Conservation (phyloP, 1,140 invertebrate species). For the Pseudomyrmex dendroicus region DNA sequence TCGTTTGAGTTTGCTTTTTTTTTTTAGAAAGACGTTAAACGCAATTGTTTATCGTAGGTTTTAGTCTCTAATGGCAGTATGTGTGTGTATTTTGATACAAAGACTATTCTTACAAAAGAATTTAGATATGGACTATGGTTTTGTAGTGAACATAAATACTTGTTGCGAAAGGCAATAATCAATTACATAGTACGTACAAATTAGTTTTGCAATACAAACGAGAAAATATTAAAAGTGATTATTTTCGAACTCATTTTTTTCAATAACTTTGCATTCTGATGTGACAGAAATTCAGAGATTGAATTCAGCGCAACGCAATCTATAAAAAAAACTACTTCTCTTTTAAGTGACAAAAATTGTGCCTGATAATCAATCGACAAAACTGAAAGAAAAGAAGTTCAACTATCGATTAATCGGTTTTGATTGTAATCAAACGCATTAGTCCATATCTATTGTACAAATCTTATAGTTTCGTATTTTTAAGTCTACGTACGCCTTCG, state of each 20-base stretch:
- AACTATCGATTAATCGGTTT: slow-evolving; percentile 76
- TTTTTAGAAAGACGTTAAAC: slow-evolving; percentile 29
- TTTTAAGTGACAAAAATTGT: too few relatives aligned
- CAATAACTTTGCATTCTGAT: too few relatives aligned
- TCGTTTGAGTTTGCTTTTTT: slow-evolving; percentile 28
- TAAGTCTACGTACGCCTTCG: slow-evolving; percentile 24
- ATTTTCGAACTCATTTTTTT: too few relatives aligned
- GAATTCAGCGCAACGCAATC: too few relatives aligned
- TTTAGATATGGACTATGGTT: slow-evolving; percentile 40
- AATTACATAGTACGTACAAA: too few relatives aligned
- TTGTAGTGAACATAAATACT: too few relatives aligned
- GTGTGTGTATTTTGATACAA: slow-evolving; percentile 29
- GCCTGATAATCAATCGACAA: slow-evolving; percentile 14
- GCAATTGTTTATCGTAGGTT: slow-evolving; percentile 35
- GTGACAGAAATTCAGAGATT: too few relatives aligned
- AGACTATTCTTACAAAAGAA: slow-evolving; percentile 59
- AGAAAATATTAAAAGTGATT: too few relatives aligned
- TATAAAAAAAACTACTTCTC: too few relatives aligned
- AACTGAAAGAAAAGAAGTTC: slow-evolving; percentile 33
- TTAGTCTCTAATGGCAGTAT: slow-evolving; percentile 72
- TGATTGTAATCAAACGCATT: slow-evolving; percentile 74
- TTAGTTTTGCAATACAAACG: too few relatives aligned
- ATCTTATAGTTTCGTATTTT: slow-evolving; percentile 50
- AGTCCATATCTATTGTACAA: slow-evolving; percentile 62
- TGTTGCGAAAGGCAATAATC: not conserved